A percentile compares a stretch with the other conserved stretches of the same genome.
These are phyloP conservation scores for Globodera rostochiensis DNA, from an alignment of 1,140 invertebrate genomes.

Conservation along the genomic window DNA sequence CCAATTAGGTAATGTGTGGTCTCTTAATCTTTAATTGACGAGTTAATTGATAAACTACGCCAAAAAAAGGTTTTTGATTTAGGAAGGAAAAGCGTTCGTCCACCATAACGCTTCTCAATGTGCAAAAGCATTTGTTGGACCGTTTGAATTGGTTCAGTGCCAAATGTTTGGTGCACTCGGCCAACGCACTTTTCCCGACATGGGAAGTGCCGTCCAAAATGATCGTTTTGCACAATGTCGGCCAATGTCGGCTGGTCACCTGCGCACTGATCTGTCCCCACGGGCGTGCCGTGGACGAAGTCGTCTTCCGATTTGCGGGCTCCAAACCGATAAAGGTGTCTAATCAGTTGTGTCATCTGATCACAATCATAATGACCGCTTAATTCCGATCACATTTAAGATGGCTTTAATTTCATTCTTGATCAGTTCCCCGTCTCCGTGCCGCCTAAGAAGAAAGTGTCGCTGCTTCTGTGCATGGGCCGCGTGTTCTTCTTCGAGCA, in stretches of 20 bases:
- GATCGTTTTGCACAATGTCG: not conserved
- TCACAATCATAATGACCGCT: no score
- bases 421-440: not conserved
- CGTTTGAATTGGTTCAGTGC: not conserved
- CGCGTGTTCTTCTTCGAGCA: constrained; percentile 44
- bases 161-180: not conserved
- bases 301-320: not conserved
- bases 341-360: no score
- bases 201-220: not conserved
- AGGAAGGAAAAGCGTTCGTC: not conserved
- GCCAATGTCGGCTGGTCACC: not conserved
- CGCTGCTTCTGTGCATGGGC: constrained; percentile 33
- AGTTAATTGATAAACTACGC: no score
- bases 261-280: constrained; percentile 1
- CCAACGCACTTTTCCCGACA: not conserved
- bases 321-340: not conserved
- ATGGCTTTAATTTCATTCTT: not conserved
- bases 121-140: not conserved
- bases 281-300: not conserved
- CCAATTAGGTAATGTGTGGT: no score
- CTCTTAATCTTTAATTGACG: no score
- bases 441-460: not conserved
- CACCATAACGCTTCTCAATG: not conserved
- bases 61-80: no score
- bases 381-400: not conserved